Evolutionary conservation across 1,140 invertebrate genomes (phyloP).

Genomic region (Bombus ignitus): DNA sequence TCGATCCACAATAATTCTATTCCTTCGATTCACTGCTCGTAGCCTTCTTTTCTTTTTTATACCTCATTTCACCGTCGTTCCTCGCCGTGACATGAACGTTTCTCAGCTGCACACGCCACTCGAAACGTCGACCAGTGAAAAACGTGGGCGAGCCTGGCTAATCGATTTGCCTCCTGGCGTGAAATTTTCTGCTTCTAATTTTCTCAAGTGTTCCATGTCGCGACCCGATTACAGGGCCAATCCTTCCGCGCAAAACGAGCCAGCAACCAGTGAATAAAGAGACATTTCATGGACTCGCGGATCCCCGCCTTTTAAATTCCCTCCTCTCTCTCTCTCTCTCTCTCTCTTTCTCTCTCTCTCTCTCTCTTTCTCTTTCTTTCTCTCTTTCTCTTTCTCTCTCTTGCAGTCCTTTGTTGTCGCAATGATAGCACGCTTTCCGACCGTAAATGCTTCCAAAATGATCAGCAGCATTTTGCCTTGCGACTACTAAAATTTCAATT

Average conservation of each 20-base stretch:
- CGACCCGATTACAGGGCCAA: constrained; percentile 3
- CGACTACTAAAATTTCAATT: neutral
- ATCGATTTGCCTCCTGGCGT: constrained; percentile 19
- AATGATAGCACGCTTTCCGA: constrained; percentile 3
- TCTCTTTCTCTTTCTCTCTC: neutral
- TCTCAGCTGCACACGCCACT: neutral
- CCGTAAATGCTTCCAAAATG: constrained; percentile 4
- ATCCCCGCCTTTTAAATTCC: neutral
- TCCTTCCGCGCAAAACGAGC: neutral
- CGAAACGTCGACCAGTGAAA: constrained; percentile 7
- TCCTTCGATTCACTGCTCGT: neutral
- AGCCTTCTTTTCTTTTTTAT: neutral
- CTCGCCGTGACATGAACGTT: no score
- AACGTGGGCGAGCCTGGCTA: constrained; percentile 1
- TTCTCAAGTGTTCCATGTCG: neutral
- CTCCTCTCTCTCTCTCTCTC: neutral
- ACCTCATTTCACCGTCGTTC: neutral
- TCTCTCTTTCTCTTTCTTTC: no score
- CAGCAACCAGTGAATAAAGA: neutral
- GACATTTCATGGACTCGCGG: neutral
- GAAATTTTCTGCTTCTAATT: constrained; percentile 31
- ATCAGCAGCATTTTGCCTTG: neutral
- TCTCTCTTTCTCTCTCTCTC: neutral
- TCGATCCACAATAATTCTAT: neutral
- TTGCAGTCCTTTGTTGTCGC: neutral